A percentile compares a stretch with the other conserved stretches of the same genome.
Conservation (phyloP, 2,888 invertebrate genomes). For the Saturnia japonica region DNA sequence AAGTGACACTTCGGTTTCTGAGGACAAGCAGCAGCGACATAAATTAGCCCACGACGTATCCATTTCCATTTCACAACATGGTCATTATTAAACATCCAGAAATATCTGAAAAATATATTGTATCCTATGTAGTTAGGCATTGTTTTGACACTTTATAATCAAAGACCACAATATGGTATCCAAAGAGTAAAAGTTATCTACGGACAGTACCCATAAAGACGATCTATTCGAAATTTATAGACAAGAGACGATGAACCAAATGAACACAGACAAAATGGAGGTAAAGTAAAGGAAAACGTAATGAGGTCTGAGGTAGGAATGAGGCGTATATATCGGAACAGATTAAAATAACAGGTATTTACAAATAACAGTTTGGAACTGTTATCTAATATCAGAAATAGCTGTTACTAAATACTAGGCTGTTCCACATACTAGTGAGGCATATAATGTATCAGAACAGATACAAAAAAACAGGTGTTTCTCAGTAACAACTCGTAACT, state of each 20-base stretch:
- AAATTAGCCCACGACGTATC: slow-evolving; percentile 63
- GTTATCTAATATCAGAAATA: too few relatives aligned
- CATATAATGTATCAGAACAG: too few relatives aligned
- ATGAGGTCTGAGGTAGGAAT: too few relatives aligned
- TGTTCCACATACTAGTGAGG: too few relatives aligned
- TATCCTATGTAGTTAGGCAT: slow-evolving; percentile 52
- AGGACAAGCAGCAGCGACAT: slow-evolving; percentile 74
- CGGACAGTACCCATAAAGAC: slow-evolving; percentile 79
- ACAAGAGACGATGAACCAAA: slow-evolving; percentile 73
- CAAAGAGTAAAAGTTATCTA: slow-evolving; percentile 81
- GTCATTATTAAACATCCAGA: slow-evolving; percentile 55
- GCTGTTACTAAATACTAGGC: too few relatives aligned
- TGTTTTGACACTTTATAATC: slow-evolving; percentile 70
- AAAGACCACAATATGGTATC: slow-evolving; percentile 66
- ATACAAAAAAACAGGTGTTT: too few relatives aligned
- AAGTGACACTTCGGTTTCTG: slow-evolving; percentile 68
- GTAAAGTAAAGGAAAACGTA: slow-evolving; percentile 33
- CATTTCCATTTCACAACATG: slow-evolving; percentile 65
- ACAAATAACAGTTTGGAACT: too few relatives aligned
- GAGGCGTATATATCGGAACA: too few relatives aligned
- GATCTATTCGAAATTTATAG: slow-evolving; percentile 78
- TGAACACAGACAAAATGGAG: slow-evolving; percentile 73
- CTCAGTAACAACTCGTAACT: too few relatives aligned
- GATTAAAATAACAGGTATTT: too few relatives aligned
- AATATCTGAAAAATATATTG: slow-evolving; percentile 62